Evolutionary conservation across 2,888 invertebrate genomes (phyloP), one percentile per base, ranked within the genome.

Genomic region (Metopia argyrocephala): DNA sequence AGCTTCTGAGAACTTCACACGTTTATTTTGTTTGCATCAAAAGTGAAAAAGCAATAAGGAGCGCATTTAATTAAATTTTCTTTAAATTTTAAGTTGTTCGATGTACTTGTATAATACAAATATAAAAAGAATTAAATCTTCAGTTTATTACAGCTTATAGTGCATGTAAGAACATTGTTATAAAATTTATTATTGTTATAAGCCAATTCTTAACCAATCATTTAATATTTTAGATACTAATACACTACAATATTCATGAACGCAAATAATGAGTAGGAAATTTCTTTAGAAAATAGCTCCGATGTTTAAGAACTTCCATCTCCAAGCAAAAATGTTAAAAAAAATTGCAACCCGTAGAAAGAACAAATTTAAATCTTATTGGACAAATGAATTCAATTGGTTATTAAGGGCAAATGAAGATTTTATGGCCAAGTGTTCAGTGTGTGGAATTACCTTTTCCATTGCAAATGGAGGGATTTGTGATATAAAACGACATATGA

Each of bases 351-450:
- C 12, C 48, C 21, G 64, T 7, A 46, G 64, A 28, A 64, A 50
- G 25, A 64, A 64, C 25, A 64, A 64, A 64, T 64, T 64, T 64
- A 64, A 25, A 2, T 46, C 46, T 18, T 23, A 7, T 27, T 65
- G 65, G 65, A 65, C 48, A 65, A 28, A n/a, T 28, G 28, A 50
- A 2, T 50, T 65, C 31, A 65, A n/a, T 52, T 48, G 50, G 50
- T 0, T 65, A 12, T 4, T 4, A 27, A 65, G 18, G 50, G 21
- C 65, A 18, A 50, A 52, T 1, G 21, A 65, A 1, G 52, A 65
- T 0, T 25, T 12, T 57, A 3, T 38, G 31, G 1, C 62, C 70
- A 4, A 79, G 70, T 52, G 74, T 7, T 7, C 18, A 7, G 48
- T 18, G 2, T 48, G 48, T 18, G 48, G 21, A 21, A 20, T 50